Evolutionary conservation across 1,140 invertebrate species (phyloP), one percentile per base, ranked within the genome.

Genomic region (Drosophila gunungcola): DNA sequence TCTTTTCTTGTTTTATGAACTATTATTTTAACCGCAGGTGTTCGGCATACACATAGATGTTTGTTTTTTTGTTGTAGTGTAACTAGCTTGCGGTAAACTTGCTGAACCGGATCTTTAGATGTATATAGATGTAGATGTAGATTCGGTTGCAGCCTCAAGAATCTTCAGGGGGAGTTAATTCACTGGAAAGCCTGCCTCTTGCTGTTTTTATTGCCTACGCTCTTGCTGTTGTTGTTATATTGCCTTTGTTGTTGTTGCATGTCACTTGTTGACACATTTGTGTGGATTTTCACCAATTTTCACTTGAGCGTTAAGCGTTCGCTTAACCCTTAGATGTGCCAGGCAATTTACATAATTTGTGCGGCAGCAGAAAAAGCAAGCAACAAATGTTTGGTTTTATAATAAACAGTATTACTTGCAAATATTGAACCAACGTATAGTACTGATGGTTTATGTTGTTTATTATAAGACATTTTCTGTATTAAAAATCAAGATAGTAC

Each of bases 81-180:
- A 88, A 89, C 84, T 83, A 88, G 83, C 80, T 88, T 88, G 83
- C 84, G 83, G 80, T 88, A 86, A 88, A 88, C 83, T 88, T 88
- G 83, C 83, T 89, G 84, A 88, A 88, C 84, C 84, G 83, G 83
- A 88, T 88, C 83, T 89, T 13, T 64, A 67, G 64, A 68, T 68
- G 64, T 65, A 77, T 51, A 34, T 34, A 51, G 48, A 51, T 34
- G 25, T 49, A 49, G 64, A 68, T 68, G 64, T 65, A 80, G 72
- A 89, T 89, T 88, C 72, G 79, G 83, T 83, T 88, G 82, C 80
- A 84, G 67, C 84, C 67, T 39, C 56, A 83, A 89, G 84, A 88
- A 88, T 88, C 84, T 88, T 83, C 67, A 62, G 70, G 54, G 63
- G 56, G 61, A 85, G 83, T 84, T 84, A 80, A 84, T 75, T 75